phyloP scores from a whole-genome alignment of 2,113 vertebrate species.

The Nerophis lumbriciformis region DNA sequence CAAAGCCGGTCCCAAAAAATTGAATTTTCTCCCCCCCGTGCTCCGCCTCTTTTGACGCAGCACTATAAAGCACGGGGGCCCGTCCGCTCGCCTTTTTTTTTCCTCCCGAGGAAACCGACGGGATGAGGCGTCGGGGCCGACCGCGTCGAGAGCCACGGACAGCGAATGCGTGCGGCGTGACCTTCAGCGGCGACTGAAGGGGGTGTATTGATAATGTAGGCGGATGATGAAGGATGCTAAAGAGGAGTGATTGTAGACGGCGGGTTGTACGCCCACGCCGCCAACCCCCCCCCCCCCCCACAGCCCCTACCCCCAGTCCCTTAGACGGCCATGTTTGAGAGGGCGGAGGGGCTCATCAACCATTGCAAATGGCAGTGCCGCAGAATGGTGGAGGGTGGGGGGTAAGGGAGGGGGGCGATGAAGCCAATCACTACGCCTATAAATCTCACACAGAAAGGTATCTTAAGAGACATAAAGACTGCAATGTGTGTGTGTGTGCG shows the following conservation, averaged over 20 bases:
- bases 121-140: conserved; percentile 50
- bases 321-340: conserved; percentile 72
- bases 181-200: conserved; percentile 56
- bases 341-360: conserved; percentile 73
- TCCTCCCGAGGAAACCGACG: conserved; percentile 57
- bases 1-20: conserved; percentile 60
- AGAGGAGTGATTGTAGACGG: conserved; percentile 61
- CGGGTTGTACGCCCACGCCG: conserved; percentile 49
- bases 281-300: conserved; percentile 55
- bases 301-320: conserved; percentile 65
- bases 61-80: conserved; percentile 69
- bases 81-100: conserved; percentile 57
- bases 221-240: conserved; percentile 56
- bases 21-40: conserved; percentile 50
- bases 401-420: conserved; percentile 52
- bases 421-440: conserved; percentile 72
- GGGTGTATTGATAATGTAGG: conserved; percentile 54
- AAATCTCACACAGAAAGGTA: conserved; percentile 62
- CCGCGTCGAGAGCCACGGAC: conserved; percentile 27
- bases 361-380: conserved; percentile 75
- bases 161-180: conserved; percentile 46
- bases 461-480: conserved; percentile 52
- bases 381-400: conserved; percentile 63
- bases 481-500: conserved; percentile 34
- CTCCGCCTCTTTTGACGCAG: conserved; percentile 75